phyloP scores from a whole-genome alignment of 2,113 vertebrate species.

The Cephalopholis sonnerati region DNA sequence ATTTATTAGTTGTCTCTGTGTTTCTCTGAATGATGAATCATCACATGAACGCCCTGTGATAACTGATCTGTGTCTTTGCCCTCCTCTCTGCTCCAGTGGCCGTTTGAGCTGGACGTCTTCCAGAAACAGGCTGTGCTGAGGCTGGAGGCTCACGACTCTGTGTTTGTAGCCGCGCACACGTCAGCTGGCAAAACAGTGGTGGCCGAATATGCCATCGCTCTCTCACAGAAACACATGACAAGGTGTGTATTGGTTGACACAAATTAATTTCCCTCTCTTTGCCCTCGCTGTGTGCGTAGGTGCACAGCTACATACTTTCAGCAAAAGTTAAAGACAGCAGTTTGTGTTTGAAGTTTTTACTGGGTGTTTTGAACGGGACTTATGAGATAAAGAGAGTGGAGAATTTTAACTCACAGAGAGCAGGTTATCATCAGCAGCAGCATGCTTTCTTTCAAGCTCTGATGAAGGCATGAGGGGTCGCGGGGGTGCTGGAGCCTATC shows the following conservation, averaged over 20 bases:
- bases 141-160: constrained; percentile 90
- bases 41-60: background rate
- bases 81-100: constrained; percentile 83
- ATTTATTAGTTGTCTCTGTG: background rate
- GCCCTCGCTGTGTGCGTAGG: background rate
- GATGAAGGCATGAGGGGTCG: too few species aligned
- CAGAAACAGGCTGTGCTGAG: constrained; percentile 94
- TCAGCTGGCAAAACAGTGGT: constrained; percentile 95
- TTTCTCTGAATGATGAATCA: constrained; percentile 15
- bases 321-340: background rate
- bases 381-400: background rate
- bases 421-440: too few species aligned
- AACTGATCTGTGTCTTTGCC: constrained; percentile 1
- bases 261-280: background rate
- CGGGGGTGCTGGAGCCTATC: too few species aligned
- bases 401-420: background rate
- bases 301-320: background rate
- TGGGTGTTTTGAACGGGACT: background rate
- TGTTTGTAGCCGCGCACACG: constrained; percentile 93
- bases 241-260: constrained; percentile 79
- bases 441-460: too few species aligned
- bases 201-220: constrained; percentile 93
- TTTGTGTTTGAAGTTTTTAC: constrained; percentile 3
- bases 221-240: constrained; percentile 95
- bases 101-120: constrained; percentile 92